These are phyloP conservation scores for Halcyon badia DNA, from an alignment of 2,797 vertebrate genomes.

Conservation along the genomic window DNA sequence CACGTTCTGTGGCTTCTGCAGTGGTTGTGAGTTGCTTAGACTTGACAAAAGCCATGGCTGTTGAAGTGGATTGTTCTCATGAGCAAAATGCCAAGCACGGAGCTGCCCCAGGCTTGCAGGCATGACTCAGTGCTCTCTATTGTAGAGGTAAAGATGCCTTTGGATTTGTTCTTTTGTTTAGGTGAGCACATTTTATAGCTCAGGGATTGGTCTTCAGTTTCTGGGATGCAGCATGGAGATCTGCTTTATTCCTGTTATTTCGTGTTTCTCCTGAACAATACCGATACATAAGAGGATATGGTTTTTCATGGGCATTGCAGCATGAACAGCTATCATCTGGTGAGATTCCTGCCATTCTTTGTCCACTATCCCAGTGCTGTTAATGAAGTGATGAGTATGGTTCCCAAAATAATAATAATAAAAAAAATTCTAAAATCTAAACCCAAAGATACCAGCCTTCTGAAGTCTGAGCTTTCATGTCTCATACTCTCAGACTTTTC, in stretches of 20 bases:
- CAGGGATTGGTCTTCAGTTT: not conserved
- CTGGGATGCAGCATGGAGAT: not conserved
- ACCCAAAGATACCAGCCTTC: not conserved
- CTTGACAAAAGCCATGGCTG: not conserved
- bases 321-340: not conserved
- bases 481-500: not conserved
- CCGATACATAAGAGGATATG: fast-evolving
- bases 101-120: not conserved
- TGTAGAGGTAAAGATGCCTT: not conserved
- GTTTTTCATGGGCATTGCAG: not conserved
- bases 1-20: not conserved
- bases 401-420: not conserved
- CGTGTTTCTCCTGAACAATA: not conserved
- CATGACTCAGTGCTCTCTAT: not conserved
- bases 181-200: not conserved
- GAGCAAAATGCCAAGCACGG: not conserved
- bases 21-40: not conserved
- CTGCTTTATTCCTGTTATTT: not conserved
- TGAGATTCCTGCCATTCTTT: not conserved
- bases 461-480: not conserved
- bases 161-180: not conserved
- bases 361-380: not conserved
- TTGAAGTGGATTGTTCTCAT: not conserved
- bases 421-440: not conserved
- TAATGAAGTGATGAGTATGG: not conserved